A percentile compares a stretch with the other conserved stretches of the same genome.
Conservation (phyloP, 92 coral and sea anemone species). For the Virgularia gustaviana region DNA sequence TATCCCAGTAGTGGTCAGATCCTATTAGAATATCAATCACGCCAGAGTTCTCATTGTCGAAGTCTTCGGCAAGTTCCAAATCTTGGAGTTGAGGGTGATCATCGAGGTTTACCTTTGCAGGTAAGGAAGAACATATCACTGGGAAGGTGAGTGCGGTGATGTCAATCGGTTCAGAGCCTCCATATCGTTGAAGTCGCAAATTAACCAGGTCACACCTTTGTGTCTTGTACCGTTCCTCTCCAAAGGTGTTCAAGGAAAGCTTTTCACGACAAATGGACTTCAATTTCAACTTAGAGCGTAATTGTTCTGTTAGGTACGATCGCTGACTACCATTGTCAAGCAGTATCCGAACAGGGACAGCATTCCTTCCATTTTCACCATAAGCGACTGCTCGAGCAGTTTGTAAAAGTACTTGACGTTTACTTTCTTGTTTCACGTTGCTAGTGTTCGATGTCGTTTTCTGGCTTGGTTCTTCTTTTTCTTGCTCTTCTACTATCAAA, state of each 20-base stretch:
- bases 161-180: background rate
- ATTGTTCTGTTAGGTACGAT: background rate
- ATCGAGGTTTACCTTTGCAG: background rate
- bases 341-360: slow-evolving; percentile 46
- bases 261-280: background rate
- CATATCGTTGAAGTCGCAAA: slow-evolving; percentile 1
- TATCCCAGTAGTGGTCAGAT: slow-evolving; percentile 11
- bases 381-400: slow-evolving; percentile 55
- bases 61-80: background rate
- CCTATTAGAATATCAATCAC: slow-evolving; percentile 8
- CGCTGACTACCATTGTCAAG: slow-evolving; percentile 60
- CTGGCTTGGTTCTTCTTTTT: background rate
- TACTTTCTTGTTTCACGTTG: background rate
- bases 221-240: background rate
- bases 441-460: slow-evolving; percentile 40
- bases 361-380: slow-evolving; percentile 30
- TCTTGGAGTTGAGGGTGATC: background rate
- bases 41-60: background rate
- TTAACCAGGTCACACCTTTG: background rate
- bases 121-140: slow-evolving; percentile 7
- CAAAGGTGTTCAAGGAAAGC: background rate
- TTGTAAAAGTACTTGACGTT: slow-evolving; percentile 43
- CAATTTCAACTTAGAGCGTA: background rate
- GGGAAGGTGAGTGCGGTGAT: slow-evolving; percentile 1
- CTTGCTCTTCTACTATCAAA: too few species aligned